Percentiles rank a stretch among this genome's conserved stretches.
These are phyloP conservation scores for Tinamus major DNA, from an alignment of 2,797 vertebrate species.

Conservation along the genomic window DNA sequence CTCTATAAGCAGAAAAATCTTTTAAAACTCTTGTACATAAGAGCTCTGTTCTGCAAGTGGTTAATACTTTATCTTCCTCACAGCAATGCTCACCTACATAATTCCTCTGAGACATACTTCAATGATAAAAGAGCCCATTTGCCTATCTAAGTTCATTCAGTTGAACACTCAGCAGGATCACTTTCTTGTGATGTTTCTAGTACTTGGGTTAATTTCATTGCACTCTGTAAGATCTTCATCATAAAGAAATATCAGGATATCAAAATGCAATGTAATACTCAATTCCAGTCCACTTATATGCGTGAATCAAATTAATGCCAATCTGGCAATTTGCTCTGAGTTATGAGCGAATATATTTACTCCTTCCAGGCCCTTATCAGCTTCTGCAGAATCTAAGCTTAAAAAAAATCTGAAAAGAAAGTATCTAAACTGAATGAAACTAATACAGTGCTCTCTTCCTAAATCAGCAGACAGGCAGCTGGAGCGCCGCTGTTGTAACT, in stretches of 20 bases:
- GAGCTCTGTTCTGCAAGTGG: background rate
- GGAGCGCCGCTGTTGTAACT: conserved; percentile 45
- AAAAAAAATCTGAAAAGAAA: background rate
- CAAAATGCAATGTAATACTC: conserved; percentile 52
- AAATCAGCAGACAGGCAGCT: conserved; percentile 53
- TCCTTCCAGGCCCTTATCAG: conserved; percentile 39
- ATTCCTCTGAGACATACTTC: conserved; percentile 30
- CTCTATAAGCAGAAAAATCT: background rate
- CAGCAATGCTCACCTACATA: background rate
- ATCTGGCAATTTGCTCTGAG: conserved; percentile 30
- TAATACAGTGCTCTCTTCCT: background rate
- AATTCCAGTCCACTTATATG: conserved; percentile 45
- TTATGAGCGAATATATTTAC: conserved; percentile 39
- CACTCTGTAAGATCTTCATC: conserved; percentile 36
- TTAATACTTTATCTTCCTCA: background rate
- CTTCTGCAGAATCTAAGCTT: conserved; percentile 15
- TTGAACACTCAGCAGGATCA: conserved; percentile 48
- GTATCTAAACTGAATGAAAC: conserved; percentile 1
- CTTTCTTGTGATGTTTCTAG: conserved; percentile 55
- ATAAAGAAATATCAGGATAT: conserved; percentile 60
- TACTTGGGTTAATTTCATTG: conserved; percentile 61
- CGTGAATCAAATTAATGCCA: conserved; percentile 56
- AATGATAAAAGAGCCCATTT: conserved; percentile 27
- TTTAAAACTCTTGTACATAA: background rate
- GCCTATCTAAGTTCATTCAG: conserved; percentile 37